A percentile compares a stretch with the other conserved stretches of the same genome.
Evolutionary conservation across 37 sponge, comb jelly and placozoan genomes (phyloP).

Genomic region (Beroe ovata): DNA sequence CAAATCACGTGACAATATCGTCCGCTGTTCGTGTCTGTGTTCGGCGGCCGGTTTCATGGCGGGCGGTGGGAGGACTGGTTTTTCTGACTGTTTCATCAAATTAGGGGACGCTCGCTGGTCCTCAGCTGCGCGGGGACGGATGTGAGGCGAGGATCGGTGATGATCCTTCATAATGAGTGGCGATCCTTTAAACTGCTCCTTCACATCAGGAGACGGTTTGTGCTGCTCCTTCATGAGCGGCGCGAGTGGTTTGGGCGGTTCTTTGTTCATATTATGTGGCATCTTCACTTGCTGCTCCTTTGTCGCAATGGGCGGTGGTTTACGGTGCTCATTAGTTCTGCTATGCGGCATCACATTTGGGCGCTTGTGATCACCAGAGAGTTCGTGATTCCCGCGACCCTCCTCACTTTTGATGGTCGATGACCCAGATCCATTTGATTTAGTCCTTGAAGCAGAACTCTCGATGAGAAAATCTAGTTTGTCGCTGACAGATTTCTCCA

Average conservation of each 20-base stretch:
- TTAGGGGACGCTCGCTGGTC: not conserved
- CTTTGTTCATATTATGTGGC: not conserved
- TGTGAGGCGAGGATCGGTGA: not conserved
- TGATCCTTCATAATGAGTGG: not conserved
- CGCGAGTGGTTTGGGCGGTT: not conserved
- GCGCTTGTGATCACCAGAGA: not conserved
- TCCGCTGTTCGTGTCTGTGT: conserved; percentile 26
- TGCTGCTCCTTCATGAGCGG: conserved; percentile 2
- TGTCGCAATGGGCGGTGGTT: not conserved
- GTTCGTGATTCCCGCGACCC: conserved; percentile 21
- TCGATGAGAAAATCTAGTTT: conserved; percentile 22
- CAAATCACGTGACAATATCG: not conserved
- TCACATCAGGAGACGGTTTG: not conserved
- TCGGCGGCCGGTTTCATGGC: not conserved
- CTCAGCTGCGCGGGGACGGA: not conserved
- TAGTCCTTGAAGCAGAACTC: not conserved
- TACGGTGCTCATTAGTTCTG: not conserved
- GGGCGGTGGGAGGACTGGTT: not conserved
- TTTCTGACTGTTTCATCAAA: not conserved
- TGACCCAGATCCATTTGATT: conserved; percentile 19
- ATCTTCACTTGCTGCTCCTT: not conserved
- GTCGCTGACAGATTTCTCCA: conserved; percentile 64
- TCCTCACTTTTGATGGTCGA: not conserved
- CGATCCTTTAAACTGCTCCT: conserved; percentile 8
- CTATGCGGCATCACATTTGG: not conserved